Evolutionary conservation across 1,140 invertebrate genomes (phyloP), one percentile per base, ranked within the genome.

Genomic region (Atopsyche davidsoni): DNA sequence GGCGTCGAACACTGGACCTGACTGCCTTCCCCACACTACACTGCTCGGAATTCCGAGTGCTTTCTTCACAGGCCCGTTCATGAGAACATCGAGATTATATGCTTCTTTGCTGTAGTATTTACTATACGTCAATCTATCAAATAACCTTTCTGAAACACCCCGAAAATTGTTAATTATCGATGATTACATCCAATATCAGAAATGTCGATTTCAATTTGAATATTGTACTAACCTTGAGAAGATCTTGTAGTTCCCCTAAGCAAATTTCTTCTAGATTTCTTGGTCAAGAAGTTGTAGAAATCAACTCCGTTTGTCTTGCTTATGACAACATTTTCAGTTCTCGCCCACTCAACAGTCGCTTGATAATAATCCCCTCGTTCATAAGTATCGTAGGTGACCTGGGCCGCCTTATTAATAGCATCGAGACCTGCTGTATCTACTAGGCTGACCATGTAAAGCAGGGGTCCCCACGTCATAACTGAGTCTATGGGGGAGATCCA

Each of bases 401-500:
- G 31, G 0, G 81, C 82, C 11, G 63, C 56, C 13, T 39, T 54
- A 32, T 78, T 65, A 21, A 85, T 78, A 31, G 61, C 53, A 3
- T 77, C 64, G 50, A 77, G 76, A 0, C 81, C 81, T 45, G 65
- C 55, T 22, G 76, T 66, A 60, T 86, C 83, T 4, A 86, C 70
- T 47, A 84, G 72, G 11, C 82, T 82, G 60, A 69, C 68, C 50
- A 79, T 80, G 7, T 79, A 62, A 9, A 85, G 78, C 13, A 92
- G 68, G 1, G 85, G 84, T 2, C 79, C 87, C 89, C 88, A 93
- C 3, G 82, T 85, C 36, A 83, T 64, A 0, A 86, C 82, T 13
- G 83, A 83, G 62, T 92, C 87, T 34, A 91, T 78, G 0, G 89
- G 89, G 13, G 83, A 86, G 41, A 92, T 88, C 89, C 89, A 93